These are phyloP conservation scores for Ladona fulva DNA, from an alignment of 1,140 invertebrate species.

Conservation along the genomic window DNA sequence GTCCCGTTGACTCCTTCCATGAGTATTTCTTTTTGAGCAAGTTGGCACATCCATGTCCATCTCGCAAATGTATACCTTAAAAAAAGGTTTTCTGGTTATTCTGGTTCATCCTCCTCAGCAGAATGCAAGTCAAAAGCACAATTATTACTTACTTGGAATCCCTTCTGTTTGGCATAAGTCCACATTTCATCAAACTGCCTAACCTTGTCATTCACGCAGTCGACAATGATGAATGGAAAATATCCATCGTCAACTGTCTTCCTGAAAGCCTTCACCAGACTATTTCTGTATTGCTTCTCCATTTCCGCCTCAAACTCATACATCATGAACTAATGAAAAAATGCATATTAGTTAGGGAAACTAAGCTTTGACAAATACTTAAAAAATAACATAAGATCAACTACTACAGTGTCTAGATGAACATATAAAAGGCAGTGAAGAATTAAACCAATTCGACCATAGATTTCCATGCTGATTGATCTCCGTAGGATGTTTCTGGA, in stretches of 20 bases:
- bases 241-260: slow-evolving; percentile 86
- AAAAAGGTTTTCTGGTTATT: slow-evolving; percentile 16
- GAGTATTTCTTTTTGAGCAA: slow-evolving; percentile 76
- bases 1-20: slow-evolving; percentile 67
- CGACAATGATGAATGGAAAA: slow-evolving; percentile 87
- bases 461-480: too few species aligned
- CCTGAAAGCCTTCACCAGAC: slow-evolving; percentile 82
- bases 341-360: neutral
- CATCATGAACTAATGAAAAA: slow-evolving; percentile 59
- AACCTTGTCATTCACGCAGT: slow-evolving; percentile 75
- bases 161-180: slow-evolving; percentile 75
- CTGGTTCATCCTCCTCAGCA: too few species aligned
- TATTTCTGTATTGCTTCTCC: slow-evolving; percentile 71
- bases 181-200: slow-evolving; percentile 79
- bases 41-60: slow-evolving; percentile 68
- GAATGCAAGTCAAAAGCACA: too few species aligned
- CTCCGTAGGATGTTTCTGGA: too few species aligned
- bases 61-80: slow-evolving; percentile 77
- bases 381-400: too few species aligned
- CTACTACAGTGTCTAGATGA: too few species aligned
- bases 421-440: too few species aligned
- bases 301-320: slow-evolving; percentile 84
- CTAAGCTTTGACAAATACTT: neutral
- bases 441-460: too few species aligned
- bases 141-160: slow-evolving; percentile 65